These are phyloP conservation scores for Spisula subtruncata DNA, from an alignment of 2,888 invertebrate species.

Conservation along the genomic window DNA sequence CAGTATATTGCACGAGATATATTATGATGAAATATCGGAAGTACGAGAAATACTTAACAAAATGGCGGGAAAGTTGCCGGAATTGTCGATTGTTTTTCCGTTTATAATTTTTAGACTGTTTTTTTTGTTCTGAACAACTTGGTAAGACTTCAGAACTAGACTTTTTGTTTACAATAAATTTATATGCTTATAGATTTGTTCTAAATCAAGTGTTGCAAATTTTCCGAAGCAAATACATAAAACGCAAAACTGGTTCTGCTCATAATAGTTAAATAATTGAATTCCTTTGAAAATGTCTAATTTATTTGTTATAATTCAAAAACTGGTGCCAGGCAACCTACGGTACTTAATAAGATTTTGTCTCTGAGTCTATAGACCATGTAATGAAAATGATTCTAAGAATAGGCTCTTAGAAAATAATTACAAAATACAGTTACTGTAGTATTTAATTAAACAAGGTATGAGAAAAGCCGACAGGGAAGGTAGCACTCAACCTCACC, in stretches of 20 bases:
- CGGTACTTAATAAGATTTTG: neutral
- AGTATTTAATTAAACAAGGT: no score
- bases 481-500: no score
- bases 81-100: neutral
- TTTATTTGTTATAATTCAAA: neutral
- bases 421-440: no score
- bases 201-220: neutral
- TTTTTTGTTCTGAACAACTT: neutral
- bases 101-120: neutral
- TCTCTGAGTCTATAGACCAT: neutral
- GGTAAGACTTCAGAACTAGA: neutral
- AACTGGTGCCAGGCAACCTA: neutral
- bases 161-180: constrained; percentile 19
- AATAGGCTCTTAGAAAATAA: neutral
- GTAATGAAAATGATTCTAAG: neutral
- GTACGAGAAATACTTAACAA: neutral
- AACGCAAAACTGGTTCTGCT: neutral
- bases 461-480: no score
- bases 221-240: neutral
- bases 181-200: neutral
- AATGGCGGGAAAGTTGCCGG: neutral
- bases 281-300: neutral
- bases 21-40: neutral
- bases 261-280: neutral
- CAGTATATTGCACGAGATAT: no score